These are phyloP conservation scores for Poecilia wingei DNA, from an alignment of 2,797 vertebrate species.

Conservation along the genomic window DNA sequence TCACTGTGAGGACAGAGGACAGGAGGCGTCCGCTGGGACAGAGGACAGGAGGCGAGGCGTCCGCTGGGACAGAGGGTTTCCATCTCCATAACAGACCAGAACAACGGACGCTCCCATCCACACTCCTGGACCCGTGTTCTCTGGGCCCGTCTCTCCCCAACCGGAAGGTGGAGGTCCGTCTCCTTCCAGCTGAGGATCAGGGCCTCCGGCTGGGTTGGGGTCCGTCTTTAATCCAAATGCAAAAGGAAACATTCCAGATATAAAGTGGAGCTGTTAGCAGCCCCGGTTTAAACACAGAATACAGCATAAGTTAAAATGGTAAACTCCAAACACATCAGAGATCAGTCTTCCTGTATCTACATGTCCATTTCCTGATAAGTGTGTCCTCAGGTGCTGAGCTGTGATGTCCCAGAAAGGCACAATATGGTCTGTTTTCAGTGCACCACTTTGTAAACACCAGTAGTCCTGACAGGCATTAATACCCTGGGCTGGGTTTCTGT, in stretches of 20 bases:
- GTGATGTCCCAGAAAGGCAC: slow-evolving; percentile 74
- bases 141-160: too few relatives aligned
- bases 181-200: background rate
- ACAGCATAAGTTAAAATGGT: slow-evolving; percentile 76
- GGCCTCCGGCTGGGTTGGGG: background rate
- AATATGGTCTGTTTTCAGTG: slow-evolving; percentile 73
- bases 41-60: background rate
- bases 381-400: slow-evolving; percentile 37
- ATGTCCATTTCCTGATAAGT: slow-evolving; percentile 57
- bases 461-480: slow-evolving; percentile 66
- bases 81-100: background rate
- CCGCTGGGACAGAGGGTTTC: background rate
- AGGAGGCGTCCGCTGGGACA: background rate
- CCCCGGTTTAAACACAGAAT: slow-evolving; percentile 54
- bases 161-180: background rate
- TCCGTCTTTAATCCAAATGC: background rate
- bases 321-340: slow-evolving; percentile 63
- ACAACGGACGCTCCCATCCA: background rate
- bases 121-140: background rate
- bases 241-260: background rate
- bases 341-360: slow-evolving; percentile 62
- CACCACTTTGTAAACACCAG: slow-evolving; percentile 65
- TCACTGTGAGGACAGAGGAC: background rate
- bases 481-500: slow-evolving; percentile 62
- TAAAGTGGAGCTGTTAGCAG: slow-evolving; percentile 34